A percentile compares a stretch with the other conserved stretches of the same genome.
Conservation (phyloP, 2,888 invertebrate genomes). For the Oligia latruncula region DNA sequence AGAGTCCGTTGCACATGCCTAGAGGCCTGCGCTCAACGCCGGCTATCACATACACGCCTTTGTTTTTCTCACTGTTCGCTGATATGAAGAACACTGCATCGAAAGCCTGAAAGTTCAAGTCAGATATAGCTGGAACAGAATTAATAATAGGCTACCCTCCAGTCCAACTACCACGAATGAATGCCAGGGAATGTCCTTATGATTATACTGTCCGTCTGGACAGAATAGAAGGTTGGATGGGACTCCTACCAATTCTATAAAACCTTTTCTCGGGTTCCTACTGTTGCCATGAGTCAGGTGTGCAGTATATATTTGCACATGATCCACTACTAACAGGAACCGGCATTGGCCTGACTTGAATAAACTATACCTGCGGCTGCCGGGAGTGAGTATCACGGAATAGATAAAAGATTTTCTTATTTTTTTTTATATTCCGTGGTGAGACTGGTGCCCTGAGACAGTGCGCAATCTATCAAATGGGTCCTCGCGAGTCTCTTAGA, state of each 20-base stretch:
- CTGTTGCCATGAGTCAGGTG: neutral
- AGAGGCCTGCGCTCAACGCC: constrained; percentile 92
- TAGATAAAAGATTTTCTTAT: neutral
- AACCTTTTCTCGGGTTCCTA: neutral
- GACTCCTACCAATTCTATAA: neutral
- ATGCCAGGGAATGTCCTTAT: neutral
- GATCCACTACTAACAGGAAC: neutral
- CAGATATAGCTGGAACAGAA: neutral
- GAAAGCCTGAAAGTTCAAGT: constrained; percentile 90
- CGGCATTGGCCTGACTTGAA: neutral
- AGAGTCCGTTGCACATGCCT: constrained; percentile 92
- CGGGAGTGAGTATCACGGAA: neutral
- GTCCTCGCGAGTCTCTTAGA: no score
- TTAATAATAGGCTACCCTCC: neutral
- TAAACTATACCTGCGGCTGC: neutral
- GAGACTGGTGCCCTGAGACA: no score
- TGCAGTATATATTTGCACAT: neutral
- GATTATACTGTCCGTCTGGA: neutral
- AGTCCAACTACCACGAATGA: neutral
- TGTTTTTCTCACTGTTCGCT: constrained; percentile 86
- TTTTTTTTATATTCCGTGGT: neutral
- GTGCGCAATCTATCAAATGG: no score
- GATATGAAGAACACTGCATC: constrained; percentile 95
- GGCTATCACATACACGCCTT: constrained; percentile 92
- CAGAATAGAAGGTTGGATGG: neutral